phyloP scores from a whole-genome alignment of 2,113 vertebrate species.

The Thamnaconus septentrionalis region DNA sequence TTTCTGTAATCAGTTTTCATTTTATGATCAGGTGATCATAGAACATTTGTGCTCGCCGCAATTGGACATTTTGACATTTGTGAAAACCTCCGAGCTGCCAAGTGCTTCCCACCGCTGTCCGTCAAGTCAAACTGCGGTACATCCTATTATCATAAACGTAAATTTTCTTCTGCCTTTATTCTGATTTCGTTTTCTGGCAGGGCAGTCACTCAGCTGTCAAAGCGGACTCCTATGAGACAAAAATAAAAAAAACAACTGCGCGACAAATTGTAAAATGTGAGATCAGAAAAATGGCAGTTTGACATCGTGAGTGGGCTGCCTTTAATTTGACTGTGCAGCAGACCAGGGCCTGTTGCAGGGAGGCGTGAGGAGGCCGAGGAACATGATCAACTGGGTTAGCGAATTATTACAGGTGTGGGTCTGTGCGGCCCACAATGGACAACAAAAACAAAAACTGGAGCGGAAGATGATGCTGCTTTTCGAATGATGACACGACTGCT shows the following conservation, averaged over 20 bases:
- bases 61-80: conserved; percentile 55
- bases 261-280: conserved; percentile 13
- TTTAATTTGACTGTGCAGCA: conserved; percentile 27
- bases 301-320: conserved; percentile 8
- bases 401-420: neutral
- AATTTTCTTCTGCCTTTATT: conserved; percentile 35
- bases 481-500: no score
- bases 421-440: neutral
- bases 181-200: conserved; percentile 19
- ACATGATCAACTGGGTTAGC: conserved; percentile 31
- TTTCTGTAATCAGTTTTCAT: no score
- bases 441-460: neutral
- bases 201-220: conserved; percentile 16
- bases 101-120: conserved; percentile 54
- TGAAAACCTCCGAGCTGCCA: conserved; percentile 51
- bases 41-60: conserved; percentile 53
- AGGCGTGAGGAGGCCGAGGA: conserved; percentile 23
- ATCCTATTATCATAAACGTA: conserved; percentile 33
- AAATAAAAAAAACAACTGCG: conserved; percentile 4
- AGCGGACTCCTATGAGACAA: neutral
- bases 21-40: conserved; percentile 8
- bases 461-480: no score
- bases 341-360: conserved; percentile 28
- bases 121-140: conserved; percentile 57
- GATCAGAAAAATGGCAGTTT: neutral